Base-by-base conservation (phyloP, 2,888 invertebrate genomes). In the Protodeltote pygarga region DNA sequence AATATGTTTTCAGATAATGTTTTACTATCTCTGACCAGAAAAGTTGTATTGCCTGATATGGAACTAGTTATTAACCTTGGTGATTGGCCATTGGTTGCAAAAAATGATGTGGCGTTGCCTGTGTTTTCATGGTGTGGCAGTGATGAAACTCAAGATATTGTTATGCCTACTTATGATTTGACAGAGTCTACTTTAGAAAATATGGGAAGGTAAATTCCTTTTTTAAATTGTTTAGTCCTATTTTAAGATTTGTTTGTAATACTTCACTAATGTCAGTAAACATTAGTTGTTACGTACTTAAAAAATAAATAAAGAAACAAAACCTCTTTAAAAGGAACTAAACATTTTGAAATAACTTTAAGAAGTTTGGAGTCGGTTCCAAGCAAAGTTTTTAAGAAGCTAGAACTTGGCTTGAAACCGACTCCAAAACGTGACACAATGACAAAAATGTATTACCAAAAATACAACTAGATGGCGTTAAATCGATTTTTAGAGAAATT, bases 51-150 rank as follows among this genome's bases (percentile, higher is more conserved):
- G 39, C 98, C 98, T 3, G 96, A 99, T 85, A 89, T 97, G 70
- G 98, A 99, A 83, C 94, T 99, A 73, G 95, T 98, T 64, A 93
- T 97, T 31, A 99, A 99, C 88, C 93, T 99, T 8, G 99, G 99
- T 9, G 99, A 99, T 85, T 99, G 98, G 98, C 99, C 99, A 0
- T 87, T 99, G 14, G 94, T 95, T 1, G 91, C 92, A 46, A 93
- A 91, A 57, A 83, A 79, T 24, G 83, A 83, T 5, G 91, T 93
- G 8, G 92, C 93, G 6, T 93, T 95, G 55, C 98, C 99, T 1
- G 94, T 99, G 52, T 96, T 99, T 79, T 98, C 98, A 9, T 99
- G 99, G 99, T 99, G 99, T 86, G 98, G 98, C 1, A 98, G 97
- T 55, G 93, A 94, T 46, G 95, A 96, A 48, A 95, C 96, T 3